phyloP scores from a whole-genome alignment of 2,888 invertebrate genomes.

The Conchocele bisecta region DNA sequence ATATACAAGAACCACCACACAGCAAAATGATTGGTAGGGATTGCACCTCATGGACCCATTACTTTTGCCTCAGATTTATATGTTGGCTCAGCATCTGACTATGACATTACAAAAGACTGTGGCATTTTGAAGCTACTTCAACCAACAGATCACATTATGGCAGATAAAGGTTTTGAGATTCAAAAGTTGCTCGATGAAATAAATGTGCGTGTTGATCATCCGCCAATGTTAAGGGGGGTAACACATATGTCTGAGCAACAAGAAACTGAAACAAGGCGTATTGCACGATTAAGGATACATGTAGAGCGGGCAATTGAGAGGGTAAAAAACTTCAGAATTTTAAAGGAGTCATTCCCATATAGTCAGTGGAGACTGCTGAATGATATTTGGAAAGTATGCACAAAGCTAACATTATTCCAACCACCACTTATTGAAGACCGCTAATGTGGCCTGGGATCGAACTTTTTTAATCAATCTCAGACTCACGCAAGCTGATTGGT shows the following conservation, averaged over 20 bases:
- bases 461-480: no score
- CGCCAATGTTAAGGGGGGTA: neutral
- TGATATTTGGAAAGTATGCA: conserved; percentile 24
- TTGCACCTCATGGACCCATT: neutral
- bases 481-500: no score
- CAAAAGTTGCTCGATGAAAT: neutral
- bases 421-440: neutral
- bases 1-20: conserved; percentile 7
- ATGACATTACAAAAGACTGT: conserved; percentile 11
- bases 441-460: no score
- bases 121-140: neutral
- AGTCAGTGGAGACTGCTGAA: conserved; percentile 7
- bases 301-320: conserved; percentile 29
- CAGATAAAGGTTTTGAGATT: neutral
- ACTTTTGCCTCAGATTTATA: conserved; percentile 5
- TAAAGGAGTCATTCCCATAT: conserved; percentile 14
- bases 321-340: conserved; percentile 35
- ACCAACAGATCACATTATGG: neutral
- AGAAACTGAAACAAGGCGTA: neutral
- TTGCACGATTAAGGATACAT: neutral
- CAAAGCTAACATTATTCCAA: neutral
- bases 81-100: conserved; percentile 8
- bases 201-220: neutral
- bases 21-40: neutral
- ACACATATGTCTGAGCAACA: neutral